Evolutionary conservation across 2,888 invertebrate genomes (phyloP).

Genomic region (Mesochorus sp.): DNA sequence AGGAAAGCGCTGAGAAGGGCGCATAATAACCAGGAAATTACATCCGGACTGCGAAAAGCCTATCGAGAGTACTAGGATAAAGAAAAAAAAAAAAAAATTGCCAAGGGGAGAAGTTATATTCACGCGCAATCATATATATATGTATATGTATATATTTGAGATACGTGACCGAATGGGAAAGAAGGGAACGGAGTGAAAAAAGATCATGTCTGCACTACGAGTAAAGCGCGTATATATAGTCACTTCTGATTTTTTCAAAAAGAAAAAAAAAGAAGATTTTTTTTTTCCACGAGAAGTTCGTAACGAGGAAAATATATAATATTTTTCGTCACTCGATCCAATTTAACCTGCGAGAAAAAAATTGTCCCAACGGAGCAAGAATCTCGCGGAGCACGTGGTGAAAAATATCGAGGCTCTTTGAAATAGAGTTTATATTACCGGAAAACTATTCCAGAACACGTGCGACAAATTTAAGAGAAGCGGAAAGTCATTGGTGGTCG

Average conservation of each 20-base stretch:
- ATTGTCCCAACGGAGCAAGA: not conserved
- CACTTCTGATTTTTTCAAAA: no score
- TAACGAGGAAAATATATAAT: no score
- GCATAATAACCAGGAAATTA: slow-evolving; percentile 62
- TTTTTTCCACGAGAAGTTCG: no score
- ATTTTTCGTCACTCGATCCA: no score
- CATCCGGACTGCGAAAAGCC: slow-evolving; percentile 53
- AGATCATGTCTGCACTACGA: no score
- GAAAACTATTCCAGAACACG: slow-evolving; percentile 43
- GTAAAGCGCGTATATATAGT: no score
- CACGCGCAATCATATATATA: slow-evolving; percentile 11
- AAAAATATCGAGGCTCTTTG: slow-evolving; percentile 9
- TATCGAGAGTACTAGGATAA: slow-evolving; percentile 35
- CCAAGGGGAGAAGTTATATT: slow-evolving; percentile 51
- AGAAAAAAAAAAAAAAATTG: slow-evolving; percentile 46
- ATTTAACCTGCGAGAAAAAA: not conserved
- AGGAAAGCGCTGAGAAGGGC: slow-evolving; percentile 22
- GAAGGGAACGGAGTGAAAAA: slow-evolving; percentile 16
- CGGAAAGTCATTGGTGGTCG: slow-evolving; percentile 25
- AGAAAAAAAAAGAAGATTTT: not conserved
- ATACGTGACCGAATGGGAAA: slow-evolving; percentile 35
- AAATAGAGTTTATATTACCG: slow-evolving; percentile 33
- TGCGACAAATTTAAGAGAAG: slow-evolving; percentile 32
- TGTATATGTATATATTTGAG: slow-evolving; percentile 25
- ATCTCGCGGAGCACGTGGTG: not conserved